These are phyloP conservation scores for Drosophila equinoxialis DNA, from an alignment of 1,140 invertebrate species.

Conservation along the genomic window DNA sequence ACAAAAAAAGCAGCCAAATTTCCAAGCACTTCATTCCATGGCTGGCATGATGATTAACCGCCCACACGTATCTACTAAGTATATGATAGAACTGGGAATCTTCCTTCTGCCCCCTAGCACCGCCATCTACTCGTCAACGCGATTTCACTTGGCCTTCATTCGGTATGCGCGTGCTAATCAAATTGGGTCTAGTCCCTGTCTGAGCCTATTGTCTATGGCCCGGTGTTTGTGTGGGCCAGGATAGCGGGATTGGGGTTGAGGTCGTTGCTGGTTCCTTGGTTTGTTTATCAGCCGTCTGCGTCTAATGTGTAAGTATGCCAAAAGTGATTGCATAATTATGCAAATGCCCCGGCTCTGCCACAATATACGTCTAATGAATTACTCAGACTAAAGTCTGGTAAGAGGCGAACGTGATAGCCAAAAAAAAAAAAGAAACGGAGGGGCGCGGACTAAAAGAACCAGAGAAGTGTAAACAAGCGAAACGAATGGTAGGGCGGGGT, in stretches of 20 bases:
- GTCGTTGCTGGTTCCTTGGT: constrained; percentile 14
- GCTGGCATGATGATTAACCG: constrained; percentile 65
- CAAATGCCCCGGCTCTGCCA: constrained; percentile 61
- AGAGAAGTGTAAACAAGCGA: constrained; percentile 21
- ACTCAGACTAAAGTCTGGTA: constrained; percentile 40
- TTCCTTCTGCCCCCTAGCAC: neutral
- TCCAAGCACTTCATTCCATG: constrained; percentile 14
- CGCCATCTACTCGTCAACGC: constrained; percentile 15
- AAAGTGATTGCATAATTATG: constrained; percentile 81
- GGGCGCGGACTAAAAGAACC: neutral
- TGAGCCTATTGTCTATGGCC: constrained; percentile 52
- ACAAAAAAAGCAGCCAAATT: constrained; percentile 7
- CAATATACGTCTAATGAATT: constrained; percentile 79
- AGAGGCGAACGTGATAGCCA: constrained; percentile 42
- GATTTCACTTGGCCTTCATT: constrained; percentile 59
- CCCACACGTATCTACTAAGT: constrained; percentile 46
- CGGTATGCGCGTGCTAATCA: constrained; percentile 70
- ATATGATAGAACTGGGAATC: neutral
- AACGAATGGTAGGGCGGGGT: constrained; percentile 22
- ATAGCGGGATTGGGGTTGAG: constrained; percentile 15
- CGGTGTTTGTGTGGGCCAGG: constrained; percentile 25
- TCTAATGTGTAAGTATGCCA: constrained; percentile 79
- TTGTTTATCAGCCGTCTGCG: constrained; percentile 77
- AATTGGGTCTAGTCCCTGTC: constrained; percentile 79
- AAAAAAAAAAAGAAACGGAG: neutral